Percentiles rank a stretch among this genome's conserved stretches.
These are phyloP conservation scores for Sebastes oblongus DNA, from an alignment of 2,797 vertebrate genomes.

Conservation along the genomic window DNA sequence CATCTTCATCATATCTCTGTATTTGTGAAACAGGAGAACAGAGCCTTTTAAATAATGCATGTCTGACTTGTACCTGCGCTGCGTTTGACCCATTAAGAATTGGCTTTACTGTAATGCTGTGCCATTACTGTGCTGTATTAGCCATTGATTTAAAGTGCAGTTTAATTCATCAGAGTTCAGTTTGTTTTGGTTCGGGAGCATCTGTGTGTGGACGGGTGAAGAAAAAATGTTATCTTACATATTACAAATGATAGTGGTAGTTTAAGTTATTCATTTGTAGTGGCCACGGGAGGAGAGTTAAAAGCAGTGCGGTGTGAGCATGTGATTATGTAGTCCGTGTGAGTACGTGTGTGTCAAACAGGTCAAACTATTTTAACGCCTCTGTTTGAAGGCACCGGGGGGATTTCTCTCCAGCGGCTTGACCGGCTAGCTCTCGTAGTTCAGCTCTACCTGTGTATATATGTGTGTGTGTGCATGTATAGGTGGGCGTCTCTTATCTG, in stretches of 20 bases:
- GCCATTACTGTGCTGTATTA: constrained; percentile 51
- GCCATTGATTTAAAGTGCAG: constrained; percentile 35
- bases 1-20: constrained; percentile 45
- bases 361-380: constrained; percentile 67
- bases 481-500: constrained; percentile 57
- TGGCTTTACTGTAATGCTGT: constrained; percentile 51
- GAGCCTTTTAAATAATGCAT: constrained; percentile 70
- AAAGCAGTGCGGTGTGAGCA: constrained; percentile 22
- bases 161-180: constrained; percentile 22
- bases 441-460: constrained; percentile 10
- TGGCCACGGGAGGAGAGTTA: neutral
- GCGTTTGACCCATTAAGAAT: constrained; percentile 56
- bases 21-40: constrained; percentile 61
- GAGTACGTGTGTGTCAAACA: constrained; percentile 34
- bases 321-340: constrained; percentile 31
- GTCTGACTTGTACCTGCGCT: constrained; percentile 56
- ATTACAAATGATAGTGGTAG: neutral
- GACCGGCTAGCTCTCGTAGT: constrained; percentile 29
- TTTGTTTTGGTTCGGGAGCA: constrained; percentile 22
- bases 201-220: neutral
- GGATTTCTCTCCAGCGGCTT: constrained; percentile 36
- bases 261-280: constrained; percentile 7
- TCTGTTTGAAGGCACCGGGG: constrained; percentile 35
- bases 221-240: neutral
- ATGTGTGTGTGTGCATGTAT: constrained; percentile 28